phyloP scores from a whole-genome alignment of 2,888 invertebrate genomes.

The Drosophila meridiana region DNA sequence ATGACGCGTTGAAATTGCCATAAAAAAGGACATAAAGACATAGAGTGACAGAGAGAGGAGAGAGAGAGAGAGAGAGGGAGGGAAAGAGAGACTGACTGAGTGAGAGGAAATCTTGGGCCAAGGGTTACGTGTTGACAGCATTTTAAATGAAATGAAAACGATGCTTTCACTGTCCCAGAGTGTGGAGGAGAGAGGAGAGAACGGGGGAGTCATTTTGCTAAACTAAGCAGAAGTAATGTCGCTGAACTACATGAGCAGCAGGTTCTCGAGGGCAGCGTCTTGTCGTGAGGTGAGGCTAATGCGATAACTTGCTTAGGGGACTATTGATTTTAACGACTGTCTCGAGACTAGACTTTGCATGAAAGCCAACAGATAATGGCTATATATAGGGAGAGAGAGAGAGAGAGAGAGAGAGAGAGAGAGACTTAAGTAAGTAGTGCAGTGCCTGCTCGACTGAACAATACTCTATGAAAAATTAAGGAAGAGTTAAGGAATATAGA shows the following conservation, averaged over 20 bases:
- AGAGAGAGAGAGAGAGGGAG: not conserved
- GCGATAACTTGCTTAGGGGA: constrained; percentile 49
- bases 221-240: constrained; percentile 78
- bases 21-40: constrained; percentile 78
- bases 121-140: constrained; percentile 76
- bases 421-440: not conserved
- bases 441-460: not conserved
- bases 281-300: constrained; percentile 52
- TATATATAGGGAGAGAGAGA: not conserved
- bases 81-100: not conserved
- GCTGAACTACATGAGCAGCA: constrained; percentile 58
- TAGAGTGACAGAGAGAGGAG: constrained; percentile 19
- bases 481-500: too few relatives aligned
- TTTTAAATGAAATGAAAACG: constrained; percentile 81
- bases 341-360: constrained; percentile 11
- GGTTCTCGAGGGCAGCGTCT: constrained; percentile 27
- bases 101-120: constrained; percentile 38
- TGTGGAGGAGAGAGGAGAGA: not conserved
- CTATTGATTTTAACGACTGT: constrained; percentile 43
- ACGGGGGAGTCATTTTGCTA: constrained; percentile 53
- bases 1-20: constrained; percentile 82
- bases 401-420: too few relatives aligned
- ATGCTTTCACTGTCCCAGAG: constrained; percentile 70
- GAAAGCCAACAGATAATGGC: constrained; percentile 5
- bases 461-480: not conserved